Base-by-base conservation (phyloP, 2,888 invertebrate species). In the Alviniconcha strummeri region DNA sequence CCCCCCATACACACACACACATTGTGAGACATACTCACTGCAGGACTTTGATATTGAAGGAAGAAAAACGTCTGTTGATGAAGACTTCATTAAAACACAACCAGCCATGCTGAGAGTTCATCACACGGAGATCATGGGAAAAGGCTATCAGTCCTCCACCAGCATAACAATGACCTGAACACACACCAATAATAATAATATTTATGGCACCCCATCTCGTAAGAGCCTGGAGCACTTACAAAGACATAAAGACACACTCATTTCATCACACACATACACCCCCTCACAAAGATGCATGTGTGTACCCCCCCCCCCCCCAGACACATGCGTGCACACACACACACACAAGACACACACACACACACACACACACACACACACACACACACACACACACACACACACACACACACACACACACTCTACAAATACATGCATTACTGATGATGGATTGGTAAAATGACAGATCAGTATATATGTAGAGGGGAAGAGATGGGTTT, bases 41-140 rank as follows among this genome's bases (percentile, higher is more conserved):
- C 36, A 84, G 60, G n/a, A 57, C 60, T 19, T 69, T 75, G 67
- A 76, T 67, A 11, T 69, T 55, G 52, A 84, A 81, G 8, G 11
- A 4, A 71, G n/a, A 52, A 13, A 84, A 84, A 13, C 60, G 52
- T n/a, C 64, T 77, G 64, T 79, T 57, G 11, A 84, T 52, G 57
- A 71, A 71, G 13, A 89, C 86, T 79, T 89, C 89, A 75, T 88
- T 89, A 52, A 88, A 36, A 57, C 85, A 87, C 7, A 88, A 55
- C 89, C 89, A 89, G 15, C 89, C 89, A 69, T 76, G 69, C n/a
- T 86, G 85, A 13, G 82, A 80, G 15, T 85, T 83, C 89, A 89
- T 89, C 4, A 88, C 81, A 9, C 87, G 81, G 74, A 88, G 82
- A 81, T 89, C 89, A 75, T 88, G 88, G 57, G 84, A 75, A 19